Conservation (phyloP, 2,113 vertebrate genomes). For the Oncorhynchus keta region DNA sequence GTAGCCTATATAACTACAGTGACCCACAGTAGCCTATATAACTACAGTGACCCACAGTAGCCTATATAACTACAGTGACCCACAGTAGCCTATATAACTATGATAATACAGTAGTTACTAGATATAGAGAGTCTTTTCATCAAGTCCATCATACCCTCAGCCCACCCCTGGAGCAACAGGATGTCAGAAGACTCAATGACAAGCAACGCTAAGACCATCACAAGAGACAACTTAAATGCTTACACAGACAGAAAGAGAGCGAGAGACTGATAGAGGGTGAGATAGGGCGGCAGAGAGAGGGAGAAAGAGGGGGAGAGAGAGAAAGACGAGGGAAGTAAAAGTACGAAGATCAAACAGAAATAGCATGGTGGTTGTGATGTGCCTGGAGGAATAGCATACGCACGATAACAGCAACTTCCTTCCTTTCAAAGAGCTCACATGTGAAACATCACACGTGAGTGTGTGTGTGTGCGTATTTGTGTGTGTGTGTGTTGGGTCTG, state of each 20-base stretch:
- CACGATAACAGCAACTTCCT: neutral
- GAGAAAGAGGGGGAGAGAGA: neutral
- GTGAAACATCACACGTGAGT: slow-evolving; percentile 6
- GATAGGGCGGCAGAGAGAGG: no score
- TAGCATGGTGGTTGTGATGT: slow-evolving; percentile 24
- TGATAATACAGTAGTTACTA: neutral
- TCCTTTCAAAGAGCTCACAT: slow-evolving; percentile 21
- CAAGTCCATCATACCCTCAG: neutral
- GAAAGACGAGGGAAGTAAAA: no score
- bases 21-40: no score
- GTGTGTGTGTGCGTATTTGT: neutral
- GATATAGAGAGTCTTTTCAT: neutral
- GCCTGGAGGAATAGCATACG: slow-evolving; percentile 15
- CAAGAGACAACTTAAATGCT: neutral
- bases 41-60: no score
- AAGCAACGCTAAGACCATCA: slow-evolving; percentile 19
- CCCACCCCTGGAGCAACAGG: slow-evolving; percentile 11
- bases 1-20: no score
- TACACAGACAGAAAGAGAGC: neutral
- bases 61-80: no score
- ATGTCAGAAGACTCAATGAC: slow-evolving; percentile 31
- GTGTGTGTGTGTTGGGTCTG: neutral
- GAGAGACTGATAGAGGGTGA: slow-evolving; percentile 3
- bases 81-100: no score
- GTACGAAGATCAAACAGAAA: slow-evolving; percentile 5